These are phyloP conservation scores for Zosterops pallidus DNA, from an alignment of 2,113 vertebrate genomes.

Conservation along the genomic window DNA sequence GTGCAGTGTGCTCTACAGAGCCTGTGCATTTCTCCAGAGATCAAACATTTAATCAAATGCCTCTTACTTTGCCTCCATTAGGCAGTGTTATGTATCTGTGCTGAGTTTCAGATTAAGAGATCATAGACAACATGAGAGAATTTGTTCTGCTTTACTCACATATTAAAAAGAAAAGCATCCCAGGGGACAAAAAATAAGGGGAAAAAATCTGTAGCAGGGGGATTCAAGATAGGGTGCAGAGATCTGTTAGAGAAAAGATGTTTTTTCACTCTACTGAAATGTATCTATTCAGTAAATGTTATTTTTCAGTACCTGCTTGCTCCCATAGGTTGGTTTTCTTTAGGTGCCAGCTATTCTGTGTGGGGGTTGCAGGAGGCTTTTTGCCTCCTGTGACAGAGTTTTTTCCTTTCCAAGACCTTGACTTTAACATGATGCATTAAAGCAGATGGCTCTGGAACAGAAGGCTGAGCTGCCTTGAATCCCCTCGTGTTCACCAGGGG, in stretches of 20 bases:
- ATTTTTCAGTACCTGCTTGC: neutral
- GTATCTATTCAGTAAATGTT: neutral
- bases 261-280: neutral
- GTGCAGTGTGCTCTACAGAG: neutral
- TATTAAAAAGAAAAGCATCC: constrained; percentile 17
- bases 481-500: neutral
- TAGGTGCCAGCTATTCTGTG: neutral
- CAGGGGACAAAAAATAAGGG: neutral
- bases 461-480: constrained; percentile 49
- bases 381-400: neutral
- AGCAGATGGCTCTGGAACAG: constrained; percentile 62
- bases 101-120: constrained; percentile 46
- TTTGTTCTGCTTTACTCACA: constrained; percentile 57
- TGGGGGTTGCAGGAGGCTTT: neutral
- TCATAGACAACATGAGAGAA: constrained; percentile 41
- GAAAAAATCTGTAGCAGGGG: neutral
- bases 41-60: constrained; percentile 56
- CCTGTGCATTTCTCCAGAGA: constrained; percentile 24
- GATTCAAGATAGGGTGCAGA: constrained; percentile 20
- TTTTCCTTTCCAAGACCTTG: constrained; percentile 56
- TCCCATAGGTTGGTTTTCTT: neutral
- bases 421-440: constrained; percentile 12
- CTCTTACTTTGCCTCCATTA: constrained; percentile 48
- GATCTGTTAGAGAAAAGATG: neutral
- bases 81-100: constrained; percentile 17